phyloP scores from a whole-genome alignment of 2,888 invertebrate genomes.

The Noctua pronuba region DNA sequence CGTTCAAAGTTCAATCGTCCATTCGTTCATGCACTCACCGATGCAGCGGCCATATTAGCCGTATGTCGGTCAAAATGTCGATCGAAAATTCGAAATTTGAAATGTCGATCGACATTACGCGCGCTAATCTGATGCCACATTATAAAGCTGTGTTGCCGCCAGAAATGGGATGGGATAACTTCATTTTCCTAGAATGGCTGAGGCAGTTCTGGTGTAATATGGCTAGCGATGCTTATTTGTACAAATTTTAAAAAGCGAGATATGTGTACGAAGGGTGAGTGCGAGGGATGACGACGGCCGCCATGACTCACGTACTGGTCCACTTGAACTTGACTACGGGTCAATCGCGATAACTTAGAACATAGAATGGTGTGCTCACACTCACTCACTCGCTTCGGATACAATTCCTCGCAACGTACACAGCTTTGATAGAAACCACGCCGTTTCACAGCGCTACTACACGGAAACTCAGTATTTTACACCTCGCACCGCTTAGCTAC shows the following conservation, averaged over 20 bases:
- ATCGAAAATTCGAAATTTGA: not conserved
- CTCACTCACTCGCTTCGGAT: not conserved
- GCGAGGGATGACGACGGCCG: not conserved
- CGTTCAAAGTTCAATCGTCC: constrained; percentile 22
- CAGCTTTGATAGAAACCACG: not conserved
- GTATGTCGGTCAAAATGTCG: constrained; percentile 19
- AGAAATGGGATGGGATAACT: not conserved
- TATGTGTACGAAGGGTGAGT: not conserved
- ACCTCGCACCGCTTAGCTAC: not conserved
- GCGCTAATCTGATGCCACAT: not conserved
- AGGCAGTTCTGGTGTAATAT: not conserved
- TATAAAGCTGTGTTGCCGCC: not conserved
- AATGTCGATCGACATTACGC: constrained; percentile 15
- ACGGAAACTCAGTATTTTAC: no score
- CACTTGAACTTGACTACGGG: no score
- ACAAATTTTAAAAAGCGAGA: not conserved
- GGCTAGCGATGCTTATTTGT: no score
- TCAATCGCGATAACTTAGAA: no score
- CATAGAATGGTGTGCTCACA: no score
- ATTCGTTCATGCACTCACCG: not conserved
- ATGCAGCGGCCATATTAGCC: constrained; percentile 15
- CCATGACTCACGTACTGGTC: no score
- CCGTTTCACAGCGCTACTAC: not conserved
- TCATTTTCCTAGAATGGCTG: not conserved
- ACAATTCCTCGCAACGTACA: not conserved